Base-by-base conservation (phyloP, 2,113 vertebrate species). In the Myrmophylax atrothorax region DNA sequence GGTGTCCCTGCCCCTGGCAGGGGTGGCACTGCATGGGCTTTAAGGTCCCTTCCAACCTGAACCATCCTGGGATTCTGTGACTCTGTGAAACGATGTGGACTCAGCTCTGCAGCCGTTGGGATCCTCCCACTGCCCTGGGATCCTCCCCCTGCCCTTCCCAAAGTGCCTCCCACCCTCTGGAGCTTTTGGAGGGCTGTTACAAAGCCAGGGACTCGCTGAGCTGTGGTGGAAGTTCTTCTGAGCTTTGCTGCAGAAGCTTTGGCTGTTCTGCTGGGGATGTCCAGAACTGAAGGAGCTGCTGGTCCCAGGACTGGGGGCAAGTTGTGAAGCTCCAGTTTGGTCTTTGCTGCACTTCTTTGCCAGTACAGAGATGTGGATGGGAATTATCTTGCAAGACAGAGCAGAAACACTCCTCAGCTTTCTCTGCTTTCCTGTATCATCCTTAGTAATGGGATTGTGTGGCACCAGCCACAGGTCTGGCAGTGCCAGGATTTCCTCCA, bases 81-180 rank as follows among this genome's bases (percentile, higher is more conserved):
- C 40, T 64, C 28, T 31, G 11, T 55, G 56, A 37, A 64, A 14
- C 3, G 9, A 5, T 28, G 6, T 1, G 18, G 66, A 53, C n/a
- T 26, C 14, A 25, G 70, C 64, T 67, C 59, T 37, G 16, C 0
- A 0, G 42, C 38, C 33, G 19, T 29, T 1, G 1, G 62, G 44
- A 14, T 28, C 56, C 46, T 62, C 26, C 58, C 40, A 4, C n/a
- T 23, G 44, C 18, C 62, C 68, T 58, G 1, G 62, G 44, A 14
- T 28, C 56, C 46, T 62, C 26, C 58, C 40, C 4, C n/a, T 23
- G 44, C 18, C 62, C 68, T 58, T 60, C 58, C 47, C 62, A 40
- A 22, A 90, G 62, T 17, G 35, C 20, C 12, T 49, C n/a, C 55
- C 46, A 18, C 1, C 28, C 62, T 26, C 46, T 38, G 78, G 40